Percentiles rank a stretch among this genome's conserved stretches.
These are phyloP conservation scores for Bombus fervidus DNA, from an alignment of 1,140 invertebrate species.

Conservation along the genomic window DNA sequence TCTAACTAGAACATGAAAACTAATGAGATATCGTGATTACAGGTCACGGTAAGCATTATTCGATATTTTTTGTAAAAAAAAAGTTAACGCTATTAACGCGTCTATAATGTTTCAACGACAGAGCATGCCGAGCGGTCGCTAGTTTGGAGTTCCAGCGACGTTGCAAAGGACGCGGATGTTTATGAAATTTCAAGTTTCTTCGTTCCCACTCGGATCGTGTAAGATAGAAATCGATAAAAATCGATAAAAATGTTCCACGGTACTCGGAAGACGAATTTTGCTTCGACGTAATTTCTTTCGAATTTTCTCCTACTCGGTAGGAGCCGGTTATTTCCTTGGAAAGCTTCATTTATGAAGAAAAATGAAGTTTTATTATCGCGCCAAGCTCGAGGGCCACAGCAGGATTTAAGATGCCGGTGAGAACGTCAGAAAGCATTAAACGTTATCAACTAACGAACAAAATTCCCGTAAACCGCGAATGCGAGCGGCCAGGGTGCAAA, in stretches of 20 bases:
- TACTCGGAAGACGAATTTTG: not conserved
- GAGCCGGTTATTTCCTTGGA: not conserved
- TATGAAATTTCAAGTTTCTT: too few species aligned
- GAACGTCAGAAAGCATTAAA: not conserved
- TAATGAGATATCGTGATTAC: constrained; percentile 6
- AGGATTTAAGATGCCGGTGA: not conserved
- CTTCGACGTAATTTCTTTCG: not conserved
- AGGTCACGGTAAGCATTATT: not conserved
- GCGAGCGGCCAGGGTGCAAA: not conserved
- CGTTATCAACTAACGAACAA: not conserved
- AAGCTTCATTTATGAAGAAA: not conserved
- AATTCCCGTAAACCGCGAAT: too few species aligned
- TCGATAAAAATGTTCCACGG: not conserved
- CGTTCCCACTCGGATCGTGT: too few species aligned
- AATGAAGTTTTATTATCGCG: not conserved
- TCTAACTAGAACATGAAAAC: constrained; percentile 8
- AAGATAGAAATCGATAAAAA: not conserved
- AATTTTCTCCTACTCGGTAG: not conserved
- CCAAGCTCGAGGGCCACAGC: not conserved
- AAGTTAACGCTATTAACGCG: not conserved
- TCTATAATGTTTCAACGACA: not conserved
- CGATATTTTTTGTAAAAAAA: not conserved
- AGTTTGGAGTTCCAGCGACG: not conserved
- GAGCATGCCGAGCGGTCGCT: too few species aligned
- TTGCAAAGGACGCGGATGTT: too few species aligned